phyloP scores from a whole-genome alignment of 37 sponge, comb jelly and placozoan genomes.

The Bolinopsis microptera region DNA sequence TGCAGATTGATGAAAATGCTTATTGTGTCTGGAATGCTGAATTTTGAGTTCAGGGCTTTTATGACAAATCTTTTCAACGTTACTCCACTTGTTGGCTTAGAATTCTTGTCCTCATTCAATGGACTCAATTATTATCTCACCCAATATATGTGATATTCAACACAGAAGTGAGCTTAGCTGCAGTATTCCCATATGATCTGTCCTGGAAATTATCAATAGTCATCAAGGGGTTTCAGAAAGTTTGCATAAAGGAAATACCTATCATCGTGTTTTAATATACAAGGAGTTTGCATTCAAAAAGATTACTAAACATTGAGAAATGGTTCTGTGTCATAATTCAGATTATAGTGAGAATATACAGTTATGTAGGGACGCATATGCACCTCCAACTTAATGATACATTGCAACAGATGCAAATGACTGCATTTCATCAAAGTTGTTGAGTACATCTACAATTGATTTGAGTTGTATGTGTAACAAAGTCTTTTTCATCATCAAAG shows the following conservation, averaged over 20 bases:
- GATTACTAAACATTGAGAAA: not conserved
- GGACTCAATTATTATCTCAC: constrained; percentile 39
- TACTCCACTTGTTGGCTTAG: not conserved
- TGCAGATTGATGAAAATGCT: not conserved
- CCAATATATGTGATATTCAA: not conserved
- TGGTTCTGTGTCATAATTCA: not conserved
- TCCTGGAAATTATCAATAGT: not conserved
- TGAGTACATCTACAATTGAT: not conserved
- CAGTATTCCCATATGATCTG: not conserved
- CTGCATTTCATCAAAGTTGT: constrained; percentile 22
- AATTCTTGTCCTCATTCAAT: not conserved
- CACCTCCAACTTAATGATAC: constrained; percentile 39
- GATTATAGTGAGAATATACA: not conserved
- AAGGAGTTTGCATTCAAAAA: not conserved
- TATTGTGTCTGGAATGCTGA: not conserved
- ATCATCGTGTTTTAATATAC: not conserved
- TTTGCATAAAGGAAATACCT: not conserved
- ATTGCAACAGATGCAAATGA: not conserved
- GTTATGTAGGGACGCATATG: not conserved
- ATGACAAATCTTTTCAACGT: not conserved
- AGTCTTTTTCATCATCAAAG: not conserved
- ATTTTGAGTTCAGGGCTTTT: not conserved
- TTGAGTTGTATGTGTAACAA: not conserved
- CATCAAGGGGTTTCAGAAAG: not conserved
- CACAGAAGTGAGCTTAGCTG: not conserved